A percentile compares a stretch with the other conserved stretches of the same genome.
Conservation (phyloP, 2,888 invertebrate genomes). For the Stenodema calcarata region DNA sequence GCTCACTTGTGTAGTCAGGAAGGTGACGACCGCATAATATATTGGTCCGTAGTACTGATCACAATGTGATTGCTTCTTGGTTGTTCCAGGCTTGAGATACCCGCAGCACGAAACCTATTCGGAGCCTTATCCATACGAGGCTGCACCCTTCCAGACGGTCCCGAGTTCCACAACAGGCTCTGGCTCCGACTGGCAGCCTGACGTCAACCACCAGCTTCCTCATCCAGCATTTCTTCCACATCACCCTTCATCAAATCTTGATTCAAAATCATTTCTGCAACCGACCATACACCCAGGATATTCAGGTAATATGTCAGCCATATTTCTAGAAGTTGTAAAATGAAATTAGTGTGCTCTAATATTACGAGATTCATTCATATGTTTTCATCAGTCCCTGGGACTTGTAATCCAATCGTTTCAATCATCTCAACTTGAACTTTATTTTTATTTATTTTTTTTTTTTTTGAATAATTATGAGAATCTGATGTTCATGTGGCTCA, state of each 20-base stretch:
- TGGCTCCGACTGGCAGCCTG: constrained; percentile 54
- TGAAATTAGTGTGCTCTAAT: no score
- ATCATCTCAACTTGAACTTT: neutral
- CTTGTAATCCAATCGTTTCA: neutral
- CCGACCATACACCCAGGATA: constrained; percentile 69
- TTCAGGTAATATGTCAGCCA: constrained; percentile 59
- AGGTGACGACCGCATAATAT: no score
- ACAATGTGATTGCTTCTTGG: neutral
- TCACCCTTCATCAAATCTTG: constrained; percentile 65
- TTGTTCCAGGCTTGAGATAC: constrained; percentile 58
- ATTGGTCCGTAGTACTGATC: no score
- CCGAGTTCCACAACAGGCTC: constrained; percentile 63
- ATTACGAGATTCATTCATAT: no score
- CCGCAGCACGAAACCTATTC: constrained; percentile 65
- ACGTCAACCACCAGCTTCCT: constrained; percentile 56
- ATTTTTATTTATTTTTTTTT: neutral
- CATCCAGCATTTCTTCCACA: constrained; percentile 62
- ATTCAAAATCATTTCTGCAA: constrained; percentile 65
- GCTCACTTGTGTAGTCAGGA: no score
- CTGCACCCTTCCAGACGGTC: constrained; percentile 78
- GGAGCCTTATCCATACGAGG: constrained; percentile 67
- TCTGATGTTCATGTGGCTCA: no score
- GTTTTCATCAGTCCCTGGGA: no score
- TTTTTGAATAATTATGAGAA: no score
- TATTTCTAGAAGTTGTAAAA: neutral